Percentiles rank a stretch among this genome's conserved stretches.
Evolutionary conservation across 2,113 vertebrate species (phyloP).

Genomic region (Delphinus delphis): DNA sequence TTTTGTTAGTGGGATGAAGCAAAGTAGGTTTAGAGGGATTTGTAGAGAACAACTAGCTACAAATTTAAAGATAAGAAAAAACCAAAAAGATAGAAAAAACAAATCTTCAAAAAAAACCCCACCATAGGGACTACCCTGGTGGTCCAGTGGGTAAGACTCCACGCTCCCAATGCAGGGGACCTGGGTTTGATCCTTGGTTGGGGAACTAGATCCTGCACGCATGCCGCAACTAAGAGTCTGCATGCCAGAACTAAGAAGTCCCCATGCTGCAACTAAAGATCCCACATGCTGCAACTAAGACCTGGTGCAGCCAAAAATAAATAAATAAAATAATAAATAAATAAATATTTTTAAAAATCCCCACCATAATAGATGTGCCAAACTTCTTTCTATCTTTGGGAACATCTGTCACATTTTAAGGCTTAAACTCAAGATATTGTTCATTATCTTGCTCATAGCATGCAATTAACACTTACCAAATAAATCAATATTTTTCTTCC

Average conservation of each 20-base stretch:
- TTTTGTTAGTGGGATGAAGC: neutral
- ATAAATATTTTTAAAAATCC: too few species aligned
- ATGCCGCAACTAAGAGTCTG: too few species aligned
- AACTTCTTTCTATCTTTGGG: neutral
- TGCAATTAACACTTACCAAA: neutral
- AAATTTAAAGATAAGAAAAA: slow-evolving; percentile 23
- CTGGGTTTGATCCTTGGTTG: too few species aligned
- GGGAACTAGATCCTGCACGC: too few species aligned
- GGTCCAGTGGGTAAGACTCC: too few species aligned
- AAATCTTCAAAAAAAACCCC: neutral
- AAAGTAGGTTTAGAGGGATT: neutral
- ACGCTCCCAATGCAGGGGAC: too few species aligned
- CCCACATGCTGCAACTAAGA: too few species aligned
- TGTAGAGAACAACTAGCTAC: neutral
- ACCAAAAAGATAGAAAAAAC: neutral
- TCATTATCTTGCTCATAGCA: neutral
- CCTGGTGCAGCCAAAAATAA: too few species aligned
- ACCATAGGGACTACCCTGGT: too few species aligned
- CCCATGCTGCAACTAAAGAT: too few species aligned
- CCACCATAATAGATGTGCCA: neutral
- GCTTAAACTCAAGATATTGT: neutral
- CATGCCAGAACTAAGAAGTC: too few species aligned
- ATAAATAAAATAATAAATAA: too few species aligned
- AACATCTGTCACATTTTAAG: neutral
- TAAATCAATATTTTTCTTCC: neutral